These are phyloP conservation scores for Clavelina lepadiformis DNA, from an alignment of 23 tunicate species.

Conservation along the genomic window DNA sequence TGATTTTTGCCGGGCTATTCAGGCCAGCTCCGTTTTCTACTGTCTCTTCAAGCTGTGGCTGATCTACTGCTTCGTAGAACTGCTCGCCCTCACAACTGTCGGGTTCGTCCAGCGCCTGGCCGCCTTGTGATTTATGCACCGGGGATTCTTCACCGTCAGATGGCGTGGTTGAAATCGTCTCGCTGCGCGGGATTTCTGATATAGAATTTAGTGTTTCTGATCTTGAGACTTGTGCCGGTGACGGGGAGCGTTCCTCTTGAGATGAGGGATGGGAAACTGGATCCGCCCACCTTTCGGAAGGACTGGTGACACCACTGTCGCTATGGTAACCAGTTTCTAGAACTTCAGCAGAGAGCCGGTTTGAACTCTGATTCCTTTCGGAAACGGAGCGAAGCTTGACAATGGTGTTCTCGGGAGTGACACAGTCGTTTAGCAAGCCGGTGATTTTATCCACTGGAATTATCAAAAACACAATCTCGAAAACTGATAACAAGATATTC, in stretches of 20 bases:
- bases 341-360: constrained; percentile 10
- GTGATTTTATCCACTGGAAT: constrained; percentile 44
- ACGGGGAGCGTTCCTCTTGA: not conserved
- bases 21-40: not conserved
- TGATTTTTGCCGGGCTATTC: too few species aligned
- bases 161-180: constrained; percentile 1
- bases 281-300: constrained; percentile 28
- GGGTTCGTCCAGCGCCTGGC: too few species aligned
- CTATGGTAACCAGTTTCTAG: constrained; percentile 10
- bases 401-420: constrained; percentile 42
- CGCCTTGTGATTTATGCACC: too few species aligned
- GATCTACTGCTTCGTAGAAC: not conserved
- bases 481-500: not conserved
- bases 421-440: constrained; percentile 34
- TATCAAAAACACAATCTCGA: not conserved
- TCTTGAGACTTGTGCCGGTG: not conserved
- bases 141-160: constrained; percentile 4
- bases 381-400: not conserved
- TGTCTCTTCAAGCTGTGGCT: not conserved
- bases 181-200: constrained; percentile 36
- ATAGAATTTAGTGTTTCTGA: constrained; percentile 13
- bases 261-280: constrained; percentile 16
- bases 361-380: constrained; percentile 2
- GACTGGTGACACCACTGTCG: not conserved
- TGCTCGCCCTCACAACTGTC: too few species aligned